phyloP scores from a whole-genome alignment of 2,797 vertebrate genomes.

The Silurus lanzhouensis region DNA sequence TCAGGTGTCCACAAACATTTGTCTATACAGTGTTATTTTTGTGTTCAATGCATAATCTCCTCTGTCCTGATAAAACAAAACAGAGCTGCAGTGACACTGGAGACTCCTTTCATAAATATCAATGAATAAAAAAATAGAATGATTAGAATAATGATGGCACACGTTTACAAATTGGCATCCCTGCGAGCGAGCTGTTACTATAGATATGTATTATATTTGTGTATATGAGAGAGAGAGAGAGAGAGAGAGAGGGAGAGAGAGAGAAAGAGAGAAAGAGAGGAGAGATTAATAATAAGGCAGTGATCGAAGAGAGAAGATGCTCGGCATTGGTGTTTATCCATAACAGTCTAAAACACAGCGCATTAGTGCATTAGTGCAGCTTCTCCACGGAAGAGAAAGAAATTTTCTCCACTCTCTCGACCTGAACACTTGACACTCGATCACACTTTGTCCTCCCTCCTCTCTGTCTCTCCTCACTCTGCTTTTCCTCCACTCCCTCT shows the following conservation, averaged over 20 bases:
- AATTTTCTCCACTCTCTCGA: slow-evolving; percentile 30
- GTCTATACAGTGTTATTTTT: too few relatives aligned
- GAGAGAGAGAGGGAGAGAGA: background rate
- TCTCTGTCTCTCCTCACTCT: slow-evolving; percentile 55
- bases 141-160: too few relatives aligned
- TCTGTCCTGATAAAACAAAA: background rate
- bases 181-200: background rate
- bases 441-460: slow-evolving; percentile 38
- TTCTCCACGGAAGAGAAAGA: slow-evolving; percentile 9
- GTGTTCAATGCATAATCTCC: background rate
- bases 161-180: background rate
- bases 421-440: slow-evolving; percentile 45
- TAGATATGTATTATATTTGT: background rate
- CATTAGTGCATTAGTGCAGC: slow-evolving; percentile 14
- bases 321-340: background rate
- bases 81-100: background rate
- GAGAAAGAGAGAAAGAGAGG: background rate
- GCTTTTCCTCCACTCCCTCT: slow-evolving; percentile 38
- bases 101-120: background rate
- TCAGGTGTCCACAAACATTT: too few relatives aligned
- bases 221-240: too few relatives aligned
- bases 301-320: background rate
- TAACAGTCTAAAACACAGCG: background rate
- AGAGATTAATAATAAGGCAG: background rate
- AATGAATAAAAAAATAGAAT: too few relatives aligned